Base-by-base conservation (phyloP, 2,888 invertebrate genomes). In the Panopea generosa region DNA sequence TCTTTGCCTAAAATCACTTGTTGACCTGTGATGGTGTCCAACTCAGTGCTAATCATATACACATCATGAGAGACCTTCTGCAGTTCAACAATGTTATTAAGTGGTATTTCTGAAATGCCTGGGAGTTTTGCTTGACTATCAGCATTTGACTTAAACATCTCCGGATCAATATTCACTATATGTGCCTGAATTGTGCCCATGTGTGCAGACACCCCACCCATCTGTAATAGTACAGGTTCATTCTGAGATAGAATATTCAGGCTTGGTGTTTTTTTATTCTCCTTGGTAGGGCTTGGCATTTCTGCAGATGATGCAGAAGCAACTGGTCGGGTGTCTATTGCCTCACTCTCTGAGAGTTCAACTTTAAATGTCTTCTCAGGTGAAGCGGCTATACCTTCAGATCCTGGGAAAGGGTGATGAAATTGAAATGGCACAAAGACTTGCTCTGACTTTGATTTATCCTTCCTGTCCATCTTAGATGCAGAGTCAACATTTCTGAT, bases 391-490 rank as follows among this genome's bases (percentile, higher is more conserved):
- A 40, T 49, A 11, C 9, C 18, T 33, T 56, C 56, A 49, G 67
- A 56, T 27, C 61, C 69, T 7, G 73, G 71, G 69, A 90, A 90
- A 40, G 90, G 89, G 67, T 88, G 88, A 74, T 84, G 86, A 69
- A 90, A 90, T 62, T 87, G 90, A 69, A 90, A 89, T 22, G 88
- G 86, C 38, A 84, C 53, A 69, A 75, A 79, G 2, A 63, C 45
- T 4, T 73, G 61, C 9, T 72, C 63, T 38, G 74, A 47, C 43
- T 74, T 68, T 52, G 73, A 55, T 27, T 63, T 49, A 33, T 63
- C 47, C 49, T 53, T 33, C 14, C 22, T 40, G 22, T 53, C 59
- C 9, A 56, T 61, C 55, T 70, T 60, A 11, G 61, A 22, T 11
- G 20, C 38, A 40, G 66, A 70, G n/a, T 77, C 73, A 16, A 72